Evolutionary conservation across 2,888 invertebrate species (phyloP).

Genomic region (Cotesia congregata): DNA sequence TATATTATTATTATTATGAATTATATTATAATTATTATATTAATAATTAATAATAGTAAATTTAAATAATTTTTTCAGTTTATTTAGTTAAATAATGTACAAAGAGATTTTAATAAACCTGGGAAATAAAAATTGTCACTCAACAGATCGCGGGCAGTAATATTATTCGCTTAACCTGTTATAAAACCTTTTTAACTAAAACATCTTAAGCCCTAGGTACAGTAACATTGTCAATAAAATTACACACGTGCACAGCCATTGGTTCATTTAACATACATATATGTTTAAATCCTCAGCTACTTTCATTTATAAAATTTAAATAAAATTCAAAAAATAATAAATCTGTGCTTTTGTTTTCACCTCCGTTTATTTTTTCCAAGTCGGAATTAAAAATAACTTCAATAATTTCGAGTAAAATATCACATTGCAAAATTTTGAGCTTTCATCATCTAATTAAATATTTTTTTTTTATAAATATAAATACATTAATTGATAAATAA

Average conservation of each 20-base stretch:
- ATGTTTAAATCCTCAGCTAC: constrained; percentile 31
- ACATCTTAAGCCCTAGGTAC: constrained; percentile 66
- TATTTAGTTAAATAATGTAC: constrained; percentile 66
- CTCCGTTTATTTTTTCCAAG: constrained; percentile 17
- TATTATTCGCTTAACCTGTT: constrained; percentile 43
- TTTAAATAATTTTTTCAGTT: constrained; percentile 46
- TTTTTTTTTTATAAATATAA: constrained; percentile 39
- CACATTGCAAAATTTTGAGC: constrained; percentile 12
- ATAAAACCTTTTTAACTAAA: constrained; percentile 63
- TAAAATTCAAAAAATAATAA: not conserved
- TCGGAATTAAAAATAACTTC: constrained; percentile 34
- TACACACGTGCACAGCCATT: constrained; percentile 70
- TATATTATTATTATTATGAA: constrained; percentile 58
- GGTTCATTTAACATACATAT: constrained; percentile 52
- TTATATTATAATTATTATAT: constrained; percentile 61
- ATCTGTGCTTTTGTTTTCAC: not conserved
- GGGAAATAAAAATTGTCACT: constrained; percentile 42
- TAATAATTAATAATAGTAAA: constrained; percentile 66
- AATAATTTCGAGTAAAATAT: constrained; percentile 27
- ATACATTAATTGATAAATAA: not conserved
- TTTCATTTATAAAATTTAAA: constrained; percentile 27
- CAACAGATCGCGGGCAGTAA: constrained; percentile 24
- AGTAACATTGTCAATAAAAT: constrained; percentile 68
- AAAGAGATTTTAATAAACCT: constrained; percentile 50
- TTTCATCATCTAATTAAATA: constrained; percentile 9